Evolutionary conservation across 2,797 vertebrate genomes (phyloP).

Genomic region (Sebastes umbrosus): DNA sequence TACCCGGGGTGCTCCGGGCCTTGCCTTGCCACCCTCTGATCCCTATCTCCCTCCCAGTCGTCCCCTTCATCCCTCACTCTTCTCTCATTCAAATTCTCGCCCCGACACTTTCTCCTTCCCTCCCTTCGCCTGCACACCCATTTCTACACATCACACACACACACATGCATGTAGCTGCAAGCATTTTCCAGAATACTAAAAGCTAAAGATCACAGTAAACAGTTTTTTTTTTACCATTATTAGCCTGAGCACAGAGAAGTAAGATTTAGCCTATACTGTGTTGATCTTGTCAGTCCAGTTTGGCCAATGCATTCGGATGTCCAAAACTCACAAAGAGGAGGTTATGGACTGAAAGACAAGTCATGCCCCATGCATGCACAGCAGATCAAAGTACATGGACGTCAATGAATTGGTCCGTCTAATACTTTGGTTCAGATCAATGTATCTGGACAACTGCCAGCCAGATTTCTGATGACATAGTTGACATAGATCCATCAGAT

Average conservation of each 20-base stretch:
- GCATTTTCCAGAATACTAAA: neutral
- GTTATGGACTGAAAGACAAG: neutral
- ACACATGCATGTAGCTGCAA: neutral
- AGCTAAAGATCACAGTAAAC: neutral
- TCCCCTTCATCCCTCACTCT: slow-evolving; percentile 17
- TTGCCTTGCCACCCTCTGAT: slow-evolving; percentile 56
- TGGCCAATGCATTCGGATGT: neutral
- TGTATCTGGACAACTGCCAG: too few relatives aligned
- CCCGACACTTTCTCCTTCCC: neutral
- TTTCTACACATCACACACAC: neutral
- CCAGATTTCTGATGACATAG: too few relatives aligned
- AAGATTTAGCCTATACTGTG: neutral
- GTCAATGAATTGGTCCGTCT: neutral
- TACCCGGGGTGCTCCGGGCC: slow-evolving; percentile 53
- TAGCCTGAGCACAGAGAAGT: neutral
- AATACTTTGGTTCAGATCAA: too few relatives aligned
- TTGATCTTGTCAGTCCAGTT: neutral
- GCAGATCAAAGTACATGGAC: neutral
- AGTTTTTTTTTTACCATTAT: neutral
- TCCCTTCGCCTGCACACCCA: neutral
- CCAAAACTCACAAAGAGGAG: neutral
- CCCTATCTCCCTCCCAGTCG: slow-evolving; percentile 39
- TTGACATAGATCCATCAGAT: too few relatives aligned
- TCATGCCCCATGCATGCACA: neutral
- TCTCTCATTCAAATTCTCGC: slow-evolving; percentile 44